Percentiles rank a stretch among this genome's conserved stretches.
phyloP scores from a whole-genome alignment of 2,113 vertebrate genomes.

The Rattus rattus region DNA sequence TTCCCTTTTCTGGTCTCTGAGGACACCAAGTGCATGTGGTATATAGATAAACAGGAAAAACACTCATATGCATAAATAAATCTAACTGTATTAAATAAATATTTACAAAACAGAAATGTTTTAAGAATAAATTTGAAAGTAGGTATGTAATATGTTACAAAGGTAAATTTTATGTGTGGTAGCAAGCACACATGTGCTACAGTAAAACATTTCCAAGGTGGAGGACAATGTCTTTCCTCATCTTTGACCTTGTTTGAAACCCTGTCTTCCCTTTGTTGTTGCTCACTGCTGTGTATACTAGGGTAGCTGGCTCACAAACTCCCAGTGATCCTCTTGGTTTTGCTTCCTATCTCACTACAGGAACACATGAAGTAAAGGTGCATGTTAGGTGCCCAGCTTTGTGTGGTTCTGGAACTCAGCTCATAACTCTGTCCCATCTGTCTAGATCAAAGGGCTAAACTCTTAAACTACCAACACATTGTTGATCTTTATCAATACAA shows the following conservation, averaged over 20 bases:
- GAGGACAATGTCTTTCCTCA: background rate
- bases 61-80: background rate
- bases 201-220: background rate
- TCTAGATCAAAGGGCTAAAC: background rate
- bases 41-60: background rate
- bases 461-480: slow-evolving; percentile 8
- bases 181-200: background rate
- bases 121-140: slow-evolving; percentile 27
- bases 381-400: background rate
- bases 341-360: background rate
- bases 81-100: background rate
- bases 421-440: background rate
- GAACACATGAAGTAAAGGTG: background rate
- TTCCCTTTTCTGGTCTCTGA: background rate
- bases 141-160: background rate
- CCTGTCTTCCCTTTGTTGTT: background rate
- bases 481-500: slow-evolving; percentile 15
- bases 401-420: background rate
- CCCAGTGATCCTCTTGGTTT: background rate
- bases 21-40: background rate
- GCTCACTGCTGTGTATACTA: background rate
- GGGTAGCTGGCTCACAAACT: background rate
- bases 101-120: background rate
- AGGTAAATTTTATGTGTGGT: background rate
- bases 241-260: background rate